phyloP scores from a whole-genome alignment of 2,113 vertebrate species.

The Morphnarchus princeps region DNA sequence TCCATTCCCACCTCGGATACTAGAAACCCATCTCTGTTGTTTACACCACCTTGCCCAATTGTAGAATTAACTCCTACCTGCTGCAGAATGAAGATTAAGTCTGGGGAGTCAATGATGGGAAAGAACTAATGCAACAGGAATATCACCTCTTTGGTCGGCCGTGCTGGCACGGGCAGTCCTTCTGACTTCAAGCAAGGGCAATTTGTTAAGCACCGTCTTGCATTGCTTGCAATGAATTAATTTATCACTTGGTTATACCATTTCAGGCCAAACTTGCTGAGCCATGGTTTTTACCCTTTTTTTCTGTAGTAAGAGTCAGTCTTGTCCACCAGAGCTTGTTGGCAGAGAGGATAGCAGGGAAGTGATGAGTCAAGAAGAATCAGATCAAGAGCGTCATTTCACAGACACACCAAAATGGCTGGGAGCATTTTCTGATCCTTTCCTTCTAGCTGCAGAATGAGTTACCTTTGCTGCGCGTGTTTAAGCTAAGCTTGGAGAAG shows the following conservation, averaged over 20 bases:
- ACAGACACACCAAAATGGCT: not conserved
- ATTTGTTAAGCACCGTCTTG: not conserved
- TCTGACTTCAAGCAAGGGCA: not conserved
- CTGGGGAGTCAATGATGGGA: not conserved
- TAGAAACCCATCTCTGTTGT: not conserved
- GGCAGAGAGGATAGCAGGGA: not conserved
- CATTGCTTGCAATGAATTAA: not conserved
- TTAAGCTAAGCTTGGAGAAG: not conserved
- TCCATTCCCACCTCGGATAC: accelerated
- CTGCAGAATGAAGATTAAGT: not conserved
- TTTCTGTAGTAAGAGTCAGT: not conserved
- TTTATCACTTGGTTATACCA: not conserved
- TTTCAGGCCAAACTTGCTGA: not conserved
- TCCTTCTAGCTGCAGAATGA: not conserved
- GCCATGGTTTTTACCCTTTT: not conserved
- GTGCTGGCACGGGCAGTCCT: not conserved
- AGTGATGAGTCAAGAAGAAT: not conserved
- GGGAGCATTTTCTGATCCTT: not conserved
- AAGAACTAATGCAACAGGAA: not conserved
- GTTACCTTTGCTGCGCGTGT: not conserved
- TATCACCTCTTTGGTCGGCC: not conserved
- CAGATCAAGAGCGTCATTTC: not conserved
- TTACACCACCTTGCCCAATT: not conserved
- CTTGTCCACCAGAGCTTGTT: not conserved
- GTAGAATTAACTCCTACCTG: not conserved